Conservation (phyloP, 2,113 vertebrate genomes). For the Gorsachius goisagi region DNA sequence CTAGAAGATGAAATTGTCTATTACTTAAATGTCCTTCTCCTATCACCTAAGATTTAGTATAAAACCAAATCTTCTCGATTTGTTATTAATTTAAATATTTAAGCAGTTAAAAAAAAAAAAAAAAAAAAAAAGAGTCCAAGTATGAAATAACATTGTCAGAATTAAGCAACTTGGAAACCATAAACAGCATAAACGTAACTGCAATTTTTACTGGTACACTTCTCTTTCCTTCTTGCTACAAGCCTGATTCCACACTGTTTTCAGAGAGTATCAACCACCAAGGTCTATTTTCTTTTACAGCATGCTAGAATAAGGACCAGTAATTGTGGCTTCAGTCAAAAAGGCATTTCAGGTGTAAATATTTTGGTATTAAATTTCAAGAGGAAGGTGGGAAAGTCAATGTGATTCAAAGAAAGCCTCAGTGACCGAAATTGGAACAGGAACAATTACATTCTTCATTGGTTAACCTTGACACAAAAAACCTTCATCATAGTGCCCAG, state of each 20-base stretch:
- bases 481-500: neutral
- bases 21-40: neutral
- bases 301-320: neutral
- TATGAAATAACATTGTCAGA: neutral
- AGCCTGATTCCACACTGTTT: neutral
- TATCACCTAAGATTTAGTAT: neutral
- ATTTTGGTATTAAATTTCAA: neutral
- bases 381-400: neutral
- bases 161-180: neutral
- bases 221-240: neutral
- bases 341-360: neutral
- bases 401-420: neutral
- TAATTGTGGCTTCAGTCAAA: neutral
- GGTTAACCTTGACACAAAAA: neutral
- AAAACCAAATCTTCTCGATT: neutral
- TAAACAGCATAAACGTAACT: neutral
- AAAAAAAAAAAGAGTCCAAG: neutral
- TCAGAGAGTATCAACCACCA: neutral
- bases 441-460: neutral
- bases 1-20: neutral
- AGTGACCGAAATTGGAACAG: neutral
- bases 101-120: neutral
- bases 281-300: neutral
- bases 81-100: neutral
- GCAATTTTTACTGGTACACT: neutral